phyloP scores from a whole-genome alignment of 2,797 vertebrate species.

The Parauchenoglanis ngamensis region DNA sequence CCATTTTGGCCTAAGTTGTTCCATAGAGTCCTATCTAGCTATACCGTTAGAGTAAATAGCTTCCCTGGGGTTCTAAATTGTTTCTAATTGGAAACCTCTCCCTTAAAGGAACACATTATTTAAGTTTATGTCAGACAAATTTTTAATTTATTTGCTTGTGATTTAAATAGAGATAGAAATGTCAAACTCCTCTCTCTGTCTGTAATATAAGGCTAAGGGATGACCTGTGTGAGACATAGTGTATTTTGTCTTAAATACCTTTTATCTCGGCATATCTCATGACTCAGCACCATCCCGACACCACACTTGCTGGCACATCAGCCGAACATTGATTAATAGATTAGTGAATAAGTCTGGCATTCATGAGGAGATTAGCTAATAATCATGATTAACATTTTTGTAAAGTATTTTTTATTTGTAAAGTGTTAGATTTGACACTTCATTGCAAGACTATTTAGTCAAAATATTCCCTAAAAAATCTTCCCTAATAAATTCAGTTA shows the following conservation, averaged over 20 bases:
- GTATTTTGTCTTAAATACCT: conserved; percentile 7
- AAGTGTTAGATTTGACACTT: background rate
- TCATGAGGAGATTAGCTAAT: background rate
- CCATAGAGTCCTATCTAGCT: background rate
- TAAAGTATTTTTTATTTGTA: background rate
- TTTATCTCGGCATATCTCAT: conserved; percentile 18
- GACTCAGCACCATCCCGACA: conserved; percentile 33
- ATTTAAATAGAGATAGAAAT: background rate
- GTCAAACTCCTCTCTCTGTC: background rate
- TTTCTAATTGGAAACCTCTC: background rate
- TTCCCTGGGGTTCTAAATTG: background rate
- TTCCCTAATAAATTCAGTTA: background rate
- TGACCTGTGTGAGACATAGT: conserved; percentile 8
- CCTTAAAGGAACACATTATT: background rate
- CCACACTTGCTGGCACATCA: background rate
- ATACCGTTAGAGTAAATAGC: background rate
- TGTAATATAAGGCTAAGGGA: background rate
- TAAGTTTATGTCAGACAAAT: background rate
- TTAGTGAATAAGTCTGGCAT: conserved; percentile 5
- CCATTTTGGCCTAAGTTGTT: background rate
- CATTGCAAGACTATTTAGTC: background rate
- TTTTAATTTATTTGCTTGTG: too few species aligned
- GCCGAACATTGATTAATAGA: conserved; percentile 30
- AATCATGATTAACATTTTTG: background rate
- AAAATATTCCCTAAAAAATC: too few species aligned